Base-by-base conservation (phyloP, 2,888 invertebrate species). In the Priocnemis perturbator region DNA sequence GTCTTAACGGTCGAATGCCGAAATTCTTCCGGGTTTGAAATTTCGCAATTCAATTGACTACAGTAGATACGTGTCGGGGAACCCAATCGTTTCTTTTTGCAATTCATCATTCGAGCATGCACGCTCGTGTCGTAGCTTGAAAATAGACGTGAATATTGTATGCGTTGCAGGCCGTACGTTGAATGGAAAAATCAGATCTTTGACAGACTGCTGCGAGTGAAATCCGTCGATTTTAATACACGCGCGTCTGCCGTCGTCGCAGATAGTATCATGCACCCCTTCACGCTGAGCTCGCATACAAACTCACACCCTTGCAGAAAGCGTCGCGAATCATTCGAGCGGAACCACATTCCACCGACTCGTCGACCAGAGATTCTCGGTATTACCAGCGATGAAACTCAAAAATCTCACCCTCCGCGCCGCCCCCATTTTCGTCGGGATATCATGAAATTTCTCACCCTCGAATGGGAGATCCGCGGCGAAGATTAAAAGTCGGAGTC, bases 401-500 rank as follows among this genome's bases (percentile, higher is more conserved):
- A 74, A 67, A 75, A 75, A 64, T 71, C 67, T 17, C 17, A 50
- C 71, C 59, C 64, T 67, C 58, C 57, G 26, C 55, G 17, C 37
- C n/a, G 17, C 55, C 62, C 60, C 37, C 11, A 11, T 53, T 11
- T 20, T 58, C 20, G 26, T 37, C 47, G 47, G 67, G 72, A 79
- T 77, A 74, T 77, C 69, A 79, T 71, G 65, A 79, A 77, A 68
- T 62, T 61, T 64, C 57, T 30, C 59, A 37, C 53, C 52, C 59
- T 58, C 50, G 48, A 30, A 23, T 37, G 37, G 37, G 60, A 59
- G 67, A 61, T 63, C 21, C 20, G 58, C 64, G 45, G 53, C 23
- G 61, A 57, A 75, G 70, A 79, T 79, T 79, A 77, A 79, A 78
- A 75, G 67, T 78, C 67, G 69, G 50, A 77, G 77, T 68, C 65